These are phyloP conservation scores for Silurus aristotelis DNA, from an alignment of 2,797 vertebrate genomes.

Conservation along the genomic window DNA sequence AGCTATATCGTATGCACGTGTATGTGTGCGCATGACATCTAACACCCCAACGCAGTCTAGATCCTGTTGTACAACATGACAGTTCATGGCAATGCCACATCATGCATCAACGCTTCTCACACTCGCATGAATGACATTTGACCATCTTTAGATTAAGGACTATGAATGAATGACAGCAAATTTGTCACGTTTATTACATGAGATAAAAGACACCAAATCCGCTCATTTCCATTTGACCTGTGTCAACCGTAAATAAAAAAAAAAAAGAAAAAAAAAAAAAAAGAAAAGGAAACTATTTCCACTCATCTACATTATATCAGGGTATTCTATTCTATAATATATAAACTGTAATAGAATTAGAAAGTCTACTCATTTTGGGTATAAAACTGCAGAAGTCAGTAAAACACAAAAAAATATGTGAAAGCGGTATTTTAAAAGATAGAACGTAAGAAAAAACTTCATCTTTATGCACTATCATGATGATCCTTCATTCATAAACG, in stretches of 20 bases:
- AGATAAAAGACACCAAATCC: not conserved
- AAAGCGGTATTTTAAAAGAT: too few relatives aligned
- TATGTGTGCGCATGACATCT: not conserved
- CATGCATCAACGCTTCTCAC: not conserved
- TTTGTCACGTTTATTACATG: not conserved
- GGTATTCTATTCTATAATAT: too few relatives aligned
- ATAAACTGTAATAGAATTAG: too few relatives aligned
- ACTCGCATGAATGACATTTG: not conserved
- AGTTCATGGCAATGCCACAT: not conserved
- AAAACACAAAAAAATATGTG: too few relatives aligned
- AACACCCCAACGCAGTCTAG: not conserved
- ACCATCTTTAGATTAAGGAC: not conserved
- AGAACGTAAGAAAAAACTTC: not conserved
- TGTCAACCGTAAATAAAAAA: not conserved
- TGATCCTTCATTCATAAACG: not conserved
- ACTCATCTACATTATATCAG: too few relatives aligned
- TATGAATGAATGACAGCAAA: not conserved
- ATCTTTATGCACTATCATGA: not conserved
- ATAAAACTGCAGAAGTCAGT: too few relatives aligned
- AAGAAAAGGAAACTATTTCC: not conserved
- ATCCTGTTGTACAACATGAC: not conserved
- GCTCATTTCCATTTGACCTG: not conserved
- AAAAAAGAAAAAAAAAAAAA: too few relatives aligned
- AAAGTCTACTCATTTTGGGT: too few relatives aligned
- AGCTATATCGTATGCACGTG: too few relatives aligned